A percentile compares a stretch with the other conserved stretches of the same genome.
Conservation (phyloP, 2,113 vertebrate species). For the Mormyrus iriodes region DNA sequence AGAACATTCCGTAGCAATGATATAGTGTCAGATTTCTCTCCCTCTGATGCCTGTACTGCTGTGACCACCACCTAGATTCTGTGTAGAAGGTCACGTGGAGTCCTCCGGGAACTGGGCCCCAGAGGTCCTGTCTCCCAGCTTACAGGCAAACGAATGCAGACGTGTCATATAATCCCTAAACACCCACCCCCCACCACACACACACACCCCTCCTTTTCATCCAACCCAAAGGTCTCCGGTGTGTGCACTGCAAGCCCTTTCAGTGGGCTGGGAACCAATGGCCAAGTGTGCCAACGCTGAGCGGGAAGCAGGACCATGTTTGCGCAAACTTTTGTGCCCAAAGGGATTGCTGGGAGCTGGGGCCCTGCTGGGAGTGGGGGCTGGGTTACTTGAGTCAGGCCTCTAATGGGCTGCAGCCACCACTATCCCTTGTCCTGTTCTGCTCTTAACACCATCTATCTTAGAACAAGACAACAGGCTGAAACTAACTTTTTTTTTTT, state of each 20-base stretch:
- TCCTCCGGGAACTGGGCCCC: not conserved
- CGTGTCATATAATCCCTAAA: not conserved
- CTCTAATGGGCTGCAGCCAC: not conserved
- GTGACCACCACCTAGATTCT: not conserved
- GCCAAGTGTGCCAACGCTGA: not conserved
- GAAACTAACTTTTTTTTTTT: not conserved
- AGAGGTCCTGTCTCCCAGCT: not conserved
- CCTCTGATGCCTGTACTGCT: not conserved
- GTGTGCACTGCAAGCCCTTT: not conserved
- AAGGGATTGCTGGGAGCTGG: not conserved
- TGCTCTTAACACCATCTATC: not conserved
- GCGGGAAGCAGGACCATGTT: conserved; percentile 19
- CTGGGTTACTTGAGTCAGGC: not conserved
- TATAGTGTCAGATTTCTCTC: not conserved
- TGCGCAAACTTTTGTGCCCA: conserved; percentile 2
- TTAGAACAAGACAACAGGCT: not conserved
- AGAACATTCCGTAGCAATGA: not conserved
- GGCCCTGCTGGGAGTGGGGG: not conserved
- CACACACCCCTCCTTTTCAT: not conserved
- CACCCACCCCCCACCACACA: not conserved
- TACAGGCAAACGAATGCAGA: not conserved
- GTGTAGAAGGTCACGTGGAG: not conserved
- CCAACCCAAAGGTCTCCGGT: not conserved
- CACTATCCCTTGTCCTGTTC: not conserved
- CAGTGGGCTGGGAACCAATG: not conserved